phyloP scores from a whole-genome alignment of 2,113 vertebrate species.

The Barnardius zonarius region DNA sequence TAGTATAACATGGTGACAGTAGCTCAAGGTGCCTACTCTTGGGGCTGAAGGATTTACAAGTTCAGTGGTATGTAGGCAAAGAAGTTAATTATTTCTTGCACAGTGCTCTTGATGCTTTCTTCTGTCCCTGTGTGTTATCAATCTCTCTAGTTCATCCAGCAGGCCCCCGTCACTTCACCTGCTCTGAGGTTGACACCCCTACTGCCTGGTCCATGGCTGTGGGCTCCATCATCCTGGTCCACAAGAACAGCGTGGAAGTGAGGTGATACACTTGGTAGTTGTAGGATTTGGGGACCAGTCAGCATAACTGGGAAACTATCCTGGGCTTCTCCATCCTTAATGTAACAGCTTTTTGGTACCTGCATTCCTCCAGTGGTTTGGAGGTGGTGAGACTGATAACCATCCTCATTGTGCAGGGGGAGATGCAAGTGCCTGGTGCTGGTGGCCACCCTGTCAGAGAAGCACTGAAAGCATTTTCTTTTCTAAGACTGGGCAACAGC shows the following conservation, averaged over 20 bases:
- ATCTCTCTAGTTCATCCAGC: background rate
- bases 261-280: background rate
- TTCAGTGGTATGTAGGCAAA: background rate
- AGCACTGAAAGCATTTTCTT: background rate
- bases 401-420: background rate
- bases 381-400: background rate
- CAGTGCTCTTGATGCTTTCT: rapidly evolving
- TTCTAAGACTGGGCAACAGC: background rate
- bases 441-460: background rate
- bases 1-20: background rate
- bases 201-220: rapidly evolving
- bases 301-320: background rate
- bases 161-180: background rate
- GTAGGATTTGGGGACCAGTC: background rate
- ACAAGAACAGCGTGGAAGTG: background rate
- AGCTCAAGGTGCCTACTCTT: background rate
- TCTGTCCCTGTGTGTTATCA: background rate
- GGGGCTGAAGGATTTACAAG: background rate
- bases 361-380: background rate
- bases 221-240: background rate
- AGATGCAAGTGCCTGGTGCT: background rate
- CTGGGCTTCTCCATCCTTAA: background rate
- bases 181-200: rapidly evolving
- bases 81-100: background rate
- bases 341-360: background rate